These are phyloP conservation scores for Chironomus striatipennis DNA, from an alignment of 1,140 invertebrate genomes.

Conservation along the genomic window DNA sequence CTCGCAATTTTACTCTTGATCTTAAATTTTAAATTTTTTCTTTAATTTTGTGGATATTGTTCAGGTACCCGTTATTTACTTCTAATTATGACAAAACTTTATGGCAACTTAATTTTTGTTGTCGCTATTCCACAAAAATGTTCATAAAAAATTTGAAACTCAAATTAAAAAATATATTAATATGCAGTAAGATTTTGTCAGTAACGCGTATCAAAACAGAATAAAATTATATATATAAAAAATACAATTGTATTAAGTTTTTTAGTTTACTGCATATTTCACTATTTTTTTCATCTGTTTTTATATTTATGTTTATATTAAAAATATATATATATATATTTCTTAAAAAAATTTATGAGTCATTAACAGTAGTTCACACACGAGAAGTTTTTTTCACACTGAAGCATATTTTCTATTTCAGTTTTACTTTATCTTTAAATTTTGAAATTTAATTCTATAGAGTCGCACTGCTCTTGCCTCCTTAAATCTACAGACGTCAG, in stretches of 20 bases:
- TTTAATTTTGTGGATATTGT: not conserved
- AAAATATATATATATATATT: not conserved
- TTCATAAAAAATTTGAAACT: too few relatives aligned
- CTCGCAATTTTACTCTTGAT: not conserved
- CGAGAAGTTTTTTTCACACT: constrained; percentile 17
- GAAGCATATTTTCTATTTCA: constrained; percentile 22
- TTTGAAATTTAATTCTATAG: not conserved
- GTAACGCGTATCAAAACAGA: not conserved
- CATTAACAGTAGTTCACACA: not conserved
- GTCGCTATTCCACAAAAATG: too few relatives aligned
- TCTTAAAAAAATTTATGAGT: constrained; percentile 7
- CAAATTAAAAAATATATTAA: not conserved
- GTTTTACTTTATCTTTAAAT: constrained; percentile 14
- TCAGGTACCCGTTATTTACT: too few relatives aligned
- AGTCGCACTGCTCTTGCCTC: not conserved
- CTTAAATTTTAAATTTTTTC: not conserved
- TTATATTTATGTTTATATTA: not conserved
- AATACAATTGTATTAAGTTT: not conserved
- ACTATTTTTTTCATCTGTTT: not conserved
- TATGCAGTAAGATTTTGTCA: too few relatives aligned
- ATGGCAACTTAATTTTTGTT: too few relatives aligned
- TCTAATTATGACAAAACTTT: too few relatives aligned
- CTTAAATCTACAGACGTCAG: not conserved
- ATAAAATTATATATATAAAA: not conserved
- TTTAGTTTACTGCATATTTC: constrained; percentile 18